Percentiles rank a stretch among this genome's conserved stretches.
These are phyloP conservation scores for Pantherophis alleghaniensis DNA, from an alignment of 2,797 vertebrate species.

Conservation along the genomic window DNA sequence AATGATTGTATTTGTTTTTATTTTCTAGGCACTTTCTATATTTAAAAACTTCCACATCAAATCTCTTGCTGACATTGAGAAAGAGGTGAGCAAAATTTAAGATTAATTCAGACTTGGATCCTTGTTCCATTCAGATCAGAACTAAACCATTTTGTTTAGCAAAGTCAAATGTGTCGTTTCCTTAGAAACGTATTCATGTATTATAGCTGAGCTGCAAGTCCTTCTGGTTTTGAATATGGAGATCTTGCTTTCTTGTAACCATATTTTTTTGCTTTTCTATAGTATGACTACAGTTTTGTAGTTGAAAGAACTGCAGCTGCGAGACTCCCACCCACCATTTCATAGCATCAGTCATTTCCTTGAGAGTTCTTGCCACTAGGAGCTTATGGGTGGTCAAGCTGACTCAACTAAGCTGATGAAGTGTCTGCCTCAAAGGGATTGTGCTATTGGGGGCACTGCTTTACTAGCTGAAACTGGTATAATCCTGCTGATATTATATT, in stretches of 20 bases:
- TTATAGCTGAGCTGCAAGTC: background rate
- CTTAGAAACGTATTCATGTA: background rate
- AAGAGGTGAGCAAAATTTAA: conserved; percentile 74
- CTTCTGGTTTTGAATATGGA: background rate
- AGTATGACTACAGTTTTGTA: conserved; percentile 73
- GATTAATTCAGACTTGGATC: background rate
- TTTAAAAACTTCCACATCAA: conserved; percentile 79
- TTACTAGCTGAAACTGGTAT: background rate
- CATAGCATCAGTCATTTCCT: conserved; percentile 23
- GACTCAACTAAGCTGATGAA: background rate
- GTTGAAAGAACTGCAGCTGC: conserved; percentile 70
- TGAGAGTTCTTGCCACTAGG: background rate
- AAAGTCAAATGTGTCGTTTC: background rate
- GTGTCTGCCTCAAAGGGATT: background rate
- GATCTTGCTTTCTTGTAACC: background rate
- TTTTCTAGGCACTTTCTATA: conserved; percentile 63
- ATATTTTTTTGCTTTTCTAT: background rate
- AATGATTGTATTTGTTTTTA: background rate
- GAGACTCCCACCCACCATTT: conserved; percentile 60
- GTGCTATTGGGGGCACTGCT: background rate
- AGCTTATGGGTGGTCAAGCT: background rate
- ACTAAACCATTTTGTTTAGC: background rate
- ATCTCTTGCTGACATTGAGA: conserved; percentile 86
- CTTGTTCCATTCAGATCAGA: background rate
- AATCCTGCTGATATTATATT: background rate